A percentile compares a stretch with the other conserved stretches of the same genome.
These are phyloP conservation scores for Scomberomorus guttatus DNA, from an alignment of 2,797 vertebrate species.

Conservation along the genomic window DNA sequence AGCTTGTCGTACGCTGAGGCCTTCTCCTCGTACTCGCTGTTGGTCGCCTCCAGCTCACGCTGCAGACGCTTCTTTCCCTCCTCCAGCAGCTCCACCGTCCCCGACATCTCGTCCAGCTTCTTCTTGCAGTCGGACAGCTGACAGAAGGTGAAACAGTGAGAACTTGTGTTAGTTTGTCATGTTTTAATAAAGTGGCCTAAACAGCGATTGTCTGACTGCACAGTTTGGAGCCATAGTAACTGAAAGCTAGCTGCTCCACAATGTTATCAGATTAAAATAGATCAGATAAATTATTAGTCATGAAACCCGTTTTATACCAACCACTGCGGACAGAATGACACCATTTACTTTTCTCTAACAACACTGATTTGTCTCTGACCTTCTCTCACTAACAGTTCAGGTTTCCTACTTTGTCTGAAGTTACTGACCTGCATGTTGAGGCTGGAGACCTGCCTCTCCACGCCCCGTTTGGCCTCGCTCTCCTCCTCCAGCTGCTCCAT, in stretches of 20 bases:
- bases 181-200: too few species aligned
- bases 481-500: constrained; percentile 97
- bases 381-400: neutral
- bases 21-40: constrained; percentile 94
- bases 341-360: too few species aligned
- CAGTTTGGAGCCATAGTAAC: too few species aligned
- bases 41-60: constrained; percentile 92
- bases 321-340: too few species aligned
- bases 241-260: too few species aligned
- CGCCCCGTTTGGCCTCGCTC: constrained; percentile 89
- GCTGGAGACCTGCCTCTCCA: constrained; percentile 93
- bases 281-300: too few species aligned
- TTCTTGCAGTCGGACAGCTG: constrained; percentile 95
- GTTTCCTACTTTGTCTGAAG: neutral
- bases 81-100: constrained; percentile 90
- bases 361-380: neutral
- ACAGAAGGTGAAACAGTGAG: neutral
- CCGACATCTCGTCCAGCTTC: constrained; percentile 91
- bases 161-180: neutral
- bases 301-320: too few species aligned
- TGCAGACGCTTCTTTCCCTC: constrained; percentile 95
- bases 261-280: too few species aligned
- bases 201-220: too few species aligned
- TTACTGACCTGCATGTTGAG: constrained; percentile 91
- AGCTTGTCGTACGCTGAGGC: constrained; percentile 94